phyloP scores from a whole-genome alignment of 1,140 invertebrate species.

The Aphis gossypii region DNA sequence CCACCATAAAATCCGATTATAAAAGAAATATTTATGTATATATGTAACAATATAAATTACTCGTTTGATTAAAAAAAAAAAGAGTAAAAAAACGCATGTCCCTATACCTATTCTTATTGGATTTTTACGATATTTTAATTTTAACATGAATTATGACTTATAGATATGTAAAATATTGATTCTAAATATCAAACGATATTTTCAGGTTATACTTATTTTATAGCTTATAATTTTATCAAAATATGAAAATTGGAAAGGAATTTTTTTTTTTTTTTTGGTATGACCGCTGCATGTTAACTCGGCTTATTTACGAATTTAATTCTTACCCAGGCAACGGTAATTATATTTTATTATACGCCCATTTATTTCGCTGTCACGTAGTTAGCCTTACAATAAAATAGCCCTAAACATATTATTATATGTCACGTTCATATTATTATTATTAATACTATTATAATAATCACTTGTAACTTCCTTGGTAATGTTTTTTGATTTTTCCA shows the following conservation, averaged over 20 bases:
- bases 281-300: background rate
- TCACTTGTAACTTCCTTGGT: background rate
- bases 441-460: background rate
- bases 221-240: too few species aligned
- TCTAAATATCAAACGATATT: too few species aligned
- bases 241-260: background rate
- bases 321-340: background rate
- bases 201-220: too few species aligned
- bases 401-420: background rate
- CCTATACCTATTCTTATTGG: too few species aligned
- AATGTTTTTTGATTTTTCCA: background rate
- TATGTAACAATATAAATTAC: too few species aligned
- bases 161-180: too few species aligned
- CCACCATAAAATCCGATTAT: too few species aligned
- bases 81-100: too few species aligned
- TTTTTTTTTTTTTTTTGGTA: background rate
- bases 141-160: too few species aligned
- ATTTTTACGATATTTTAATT: too few species aligned
- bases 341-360: background rate
- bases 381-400: background rate
- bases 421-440: background rate
- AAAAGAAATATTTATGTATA: too few species aligned
- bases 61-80: too few species aligned
- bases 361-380: background rate
- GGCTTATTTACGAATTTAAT: background rate